phyloP scores from a whole-genome alignment of 2,888 invertebrate species.

The Pachydiplax longipennis region DNA sequence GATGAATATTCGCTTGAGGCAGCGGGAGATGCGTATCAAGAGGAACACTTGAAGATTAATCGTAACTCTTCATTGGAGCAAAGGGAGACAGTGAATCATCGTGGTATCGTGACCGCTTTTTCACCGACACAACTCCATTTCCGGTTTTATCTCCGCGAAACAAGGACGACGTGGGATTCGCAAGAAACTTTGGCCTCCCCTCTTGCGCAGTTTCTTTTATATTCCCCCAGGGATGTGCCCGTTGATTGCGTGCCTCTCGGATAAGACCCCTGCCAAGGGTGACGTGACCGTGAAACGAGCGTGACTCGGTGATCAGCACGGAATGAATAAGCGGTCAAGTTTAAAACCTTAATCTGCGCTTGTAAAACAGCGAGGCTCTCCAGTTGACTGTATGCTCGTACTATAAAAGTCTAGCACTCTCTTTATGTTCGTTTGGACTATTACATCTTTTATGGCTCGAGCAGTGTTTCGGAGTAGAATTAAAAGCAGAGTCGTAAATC shows the following conservation, averaged over 20 bases:
- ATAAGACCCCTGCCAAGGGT: neutral
- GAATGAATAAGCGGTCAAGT: neutral
- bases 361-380: neutral
- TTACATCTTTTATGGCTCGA: neutral
- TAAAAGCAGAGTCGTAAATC: neutral
- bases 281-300: neutral
- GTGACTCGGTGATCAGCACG: neutral
- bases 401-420: neutral
- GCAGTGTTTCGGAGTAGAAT: neutral
- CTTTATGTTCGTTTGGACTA: neutral
- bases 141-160: neutral
- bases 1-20: too few relatives aligned
- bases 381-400: neutral
- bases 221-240: slow-evolving; percentile 15
- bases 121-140: neutral
- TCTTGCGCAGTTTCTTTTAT: neutral
- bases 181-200: neutral
- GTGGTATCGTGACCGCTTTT: neutral
- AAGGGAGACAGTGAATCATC: neutral
- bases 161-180: neutral
- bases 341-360: neutral
- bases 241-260: slow-evolving; percentile 10
- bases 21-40: too few relatives aligned
- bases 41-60: too few relatives aligned
- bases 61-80: too few relatives aligned